Conservation (phyloP, 2,797 vertebrate species). For the Lepilemur septentrionalis region DNA sequence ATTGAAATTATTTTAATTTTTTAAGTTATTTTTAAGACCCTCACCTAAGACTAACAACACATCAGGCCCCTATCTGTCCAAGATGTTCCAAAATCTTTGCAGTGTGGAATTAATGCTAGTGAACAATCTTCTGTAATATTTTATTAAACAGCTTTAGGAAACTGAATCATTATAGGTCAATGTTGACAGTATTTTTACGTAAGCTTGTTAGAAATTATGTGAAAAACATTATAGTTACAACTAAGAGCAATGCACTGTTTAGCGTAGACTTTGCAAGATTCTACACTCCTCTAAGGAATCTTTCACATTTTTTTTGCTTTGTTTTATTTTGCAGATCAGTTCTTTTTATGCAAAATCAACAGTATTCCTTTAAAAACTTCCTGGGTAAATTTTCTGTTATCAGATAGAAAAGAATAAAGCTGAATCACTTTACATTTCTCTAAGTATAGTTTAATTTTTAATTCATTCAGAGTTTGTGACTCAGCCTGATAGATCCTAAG, state of each 20-base stretch:
- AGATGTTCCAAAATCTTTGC: not conserved
- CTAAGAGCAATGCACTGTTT: not conserved
- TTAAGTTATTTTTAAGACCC: constrained; percentile 26
- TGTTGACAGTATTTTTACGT: constrained; percentile 6
- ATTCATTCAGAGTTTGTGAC: constrained; percentile 8
- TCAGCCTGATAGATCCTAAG: not conserved
- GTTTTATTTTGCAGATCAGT: constrained; percentile 21
- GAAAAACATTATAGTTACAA: not conserved
- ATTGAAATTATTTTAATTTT: not conserved
- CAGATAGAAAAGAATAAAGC: constrained; percentile 1
- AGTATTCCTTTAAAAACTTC: not conserved
- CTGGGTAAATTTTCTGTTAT: not conserved
- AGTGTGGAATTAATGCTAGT: not conserved
- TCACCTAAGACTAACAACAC: not conserved
- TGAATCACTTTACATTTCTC: not conserved
- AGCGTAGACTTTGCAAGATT: not conserved
- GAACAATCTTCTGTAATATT: not conserved
- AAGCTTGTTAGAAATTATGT: not conserved
- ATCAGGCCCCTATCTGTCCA: not conserved
- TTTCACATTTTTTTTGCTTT: not conserved
- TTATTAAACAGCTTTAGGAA: constrained; percentile 39
- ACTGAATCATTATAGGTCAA: not conserved
- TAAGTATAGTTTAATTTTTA: not conserved
- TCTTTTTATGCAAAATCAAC: not conserved
- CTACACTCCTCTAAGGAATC: not conserved